Conservation (phyloP, 2,888 invertebrate genomes). For the Leptinotarsa haldemani region DNA sequence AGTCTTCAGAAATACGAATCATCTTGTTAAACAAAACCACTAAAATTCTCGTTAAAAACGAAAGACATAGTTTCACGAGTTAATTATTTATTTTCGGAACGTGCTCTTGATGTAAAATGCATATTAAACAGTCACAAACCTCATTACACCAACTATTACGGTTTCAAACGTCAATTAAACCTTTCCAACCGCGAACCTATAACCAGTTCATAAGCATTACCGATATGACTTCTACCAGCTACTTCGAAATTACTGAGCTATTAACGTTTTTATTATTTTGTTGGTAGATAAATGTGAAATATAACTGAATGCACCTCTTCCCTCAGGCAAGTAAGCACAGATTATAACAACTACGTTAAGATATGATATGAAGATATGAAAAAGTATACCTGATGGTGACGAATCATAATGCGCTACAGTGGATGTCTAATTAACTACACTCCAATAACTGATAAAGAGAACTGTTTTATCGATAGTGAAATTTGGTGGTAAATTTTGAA, state of each 20-base stretch:
- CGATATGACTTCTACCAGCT: slow-evolving; percentile 18
- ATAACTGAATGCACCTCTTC: background rate
- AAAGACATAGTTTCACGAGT: slow-evolving; percentile 24
- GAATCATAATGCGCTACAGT: no score
- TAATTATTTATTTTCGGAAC: slow-evolving; percentile 46
- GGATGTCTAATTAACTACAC: no score
- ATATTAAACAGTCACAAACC: slow-evolving; percentile 54
- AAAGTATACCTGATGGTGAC: no score
- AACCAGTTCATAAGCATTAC: slow-evolving; percentile 22
- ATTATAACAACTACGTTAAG: no score
- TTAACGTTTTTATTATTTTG: slow-evolving; percentile 29
- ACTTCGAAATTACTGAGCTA: slow-evolving; percentile 27
- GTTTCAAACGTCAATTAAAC: slow-evolving; percentile 28
- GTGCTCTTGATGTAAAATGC: slow-evolving; percentile 54
- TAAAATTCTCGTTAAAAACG: background rate
- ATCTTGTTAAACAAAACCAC: background rate
- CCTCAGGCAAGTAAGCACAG: no score
- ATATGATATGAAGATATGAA: no score
- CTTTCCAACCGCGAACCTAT: slow-evolving; percentile 28
- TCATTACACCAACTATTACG: slow-evolving; percentile 44
- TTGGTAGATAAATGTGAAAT: slow-evolving; percentile 12
- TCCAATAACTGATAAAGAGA: no score
- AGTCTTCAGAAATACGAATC: background rate
- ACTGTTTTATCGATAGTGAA: no score
- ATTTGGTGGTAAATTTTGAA: no score